These are phyloP conservation scores for Drosophila tsacasi DNA, from an alignment of 1,140 invertebrate genomes.

Conservation along the genomic window DNA sequence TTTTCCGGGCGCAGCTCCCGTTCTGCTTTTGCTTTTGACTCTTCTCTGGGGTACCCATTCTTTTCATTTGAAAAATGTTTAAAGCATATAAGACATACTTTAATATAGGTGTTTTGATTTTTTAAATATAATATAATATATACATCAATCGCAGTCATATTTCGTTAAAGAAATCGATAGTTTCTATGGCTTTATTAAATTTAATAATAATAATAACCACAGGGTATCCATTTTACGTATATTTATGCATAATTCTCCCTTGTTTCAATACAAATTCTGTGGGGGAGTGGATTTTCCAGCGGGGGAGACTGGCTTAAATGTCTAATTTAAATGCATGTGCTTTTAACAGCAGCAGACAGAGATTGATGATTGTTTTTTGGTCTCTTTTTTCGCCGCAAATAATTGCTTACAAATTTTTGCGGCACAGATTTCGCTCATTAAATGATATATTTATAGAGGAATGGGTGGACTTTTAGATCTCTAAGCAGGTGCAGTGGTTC, in stretches of 20 bases:
- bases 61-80: background rate
- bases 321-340: constrained; percentile 85
- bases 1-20: constrained; percentile 65
- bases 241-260: too few relatives aligned
- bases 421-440: constrained; percentile 66
- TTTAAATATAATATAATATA: background rate
- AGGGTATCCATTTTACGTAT: background rate
- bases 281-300: constrained; percentile 16
- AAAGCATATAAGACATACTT: background rate
- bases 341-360: constrained; percentile 82
- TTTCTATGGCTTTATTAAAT: too few relatives aligned
- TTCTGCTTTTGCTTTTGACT: constrained; percentile 63
- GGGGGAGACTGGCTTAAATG: constrained; percentile 71
- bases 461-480: background rate
- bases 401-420: constrained; percentile 70
- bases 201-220: too few relatives aligned
- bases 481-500: constrained; percentile 68
- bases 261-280: constrained; percentile 12
- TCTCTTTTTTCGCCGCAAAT: constrained; percentile 40
- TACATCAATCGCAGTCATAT: background rate
- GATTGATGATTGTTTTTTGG: constrained; percentile 78
- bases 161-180: background rate
- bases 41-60: constrained; percentile 21
- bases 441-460: constrained; percentile 12
- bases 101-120: background rate